These are phyloP conservation scores for Anableps anableps DNA, from an alignment of 2,797 vertebrate genomes.

Conservation along the genomic window DNA sequence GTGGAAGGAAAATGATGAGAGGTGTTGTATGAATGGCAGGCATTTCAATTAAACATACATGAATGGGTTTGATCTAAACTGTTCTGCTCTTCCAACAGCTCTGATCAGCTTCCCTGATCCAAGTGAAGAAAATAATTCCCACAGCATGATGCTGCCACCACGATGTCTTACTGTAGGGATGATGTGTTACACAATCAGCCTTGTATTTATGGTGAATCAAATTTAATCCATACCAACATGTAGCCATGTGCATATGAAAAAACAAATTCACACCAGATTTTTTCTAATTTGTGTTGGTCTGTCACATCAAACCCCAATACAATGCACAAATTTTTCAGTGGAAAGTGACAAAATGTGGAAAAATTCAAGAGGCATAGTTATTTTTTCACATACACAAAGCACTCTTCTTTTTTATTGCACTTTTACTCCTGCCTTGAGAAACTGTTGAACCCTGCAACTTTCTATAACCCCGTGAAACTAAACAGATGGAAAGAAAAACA, in stretches of 20 bases:
- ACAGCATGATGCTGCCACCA: not conserved
- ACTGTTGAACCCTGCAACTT: slow-evolving; percentile 8
- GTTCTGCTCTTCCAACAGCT: not conserved
- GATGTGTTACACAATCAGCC: not conserved
- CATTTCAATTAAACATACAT: not conserved
- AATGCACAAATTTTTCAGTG: not conserved
- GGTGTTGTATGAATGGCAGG: not conserved
- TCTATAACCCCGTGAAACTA: slow-evolving; percentile 15
- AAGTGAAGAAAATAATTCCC: not conserved
- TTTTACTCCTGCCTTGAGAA: slow-evolving; percentile 13
- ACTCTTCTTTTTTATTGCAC: not conserved
- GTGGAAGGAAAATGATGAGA: not conserved
- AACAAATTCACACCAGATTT: not conserved
- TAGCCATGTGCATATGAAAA: not conserved
- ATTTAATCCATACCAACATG: not conserved
- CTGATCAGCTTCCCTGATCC: not conserved
- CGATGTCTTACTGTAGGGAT: not conserved
- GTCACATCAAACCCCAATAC: not conserved
- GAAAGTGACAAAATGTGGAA: not conserved
- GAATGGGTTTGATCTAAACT: not conserved
- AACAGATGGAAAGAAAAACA: slow-evolving; percentile 55
- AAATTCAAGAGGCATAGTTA: not conserved
- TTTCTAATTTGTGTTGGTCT: too few relatives aligned
- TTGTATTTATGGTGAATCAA: not conserved
- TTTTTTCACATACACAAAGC: not conserved